A percentile compares a stretch with the other conserved stretches of the same genome.
Conservation (phyloP, 1,140 invertebrate genomes). For the Macrocentrus cingulum region DNA sequence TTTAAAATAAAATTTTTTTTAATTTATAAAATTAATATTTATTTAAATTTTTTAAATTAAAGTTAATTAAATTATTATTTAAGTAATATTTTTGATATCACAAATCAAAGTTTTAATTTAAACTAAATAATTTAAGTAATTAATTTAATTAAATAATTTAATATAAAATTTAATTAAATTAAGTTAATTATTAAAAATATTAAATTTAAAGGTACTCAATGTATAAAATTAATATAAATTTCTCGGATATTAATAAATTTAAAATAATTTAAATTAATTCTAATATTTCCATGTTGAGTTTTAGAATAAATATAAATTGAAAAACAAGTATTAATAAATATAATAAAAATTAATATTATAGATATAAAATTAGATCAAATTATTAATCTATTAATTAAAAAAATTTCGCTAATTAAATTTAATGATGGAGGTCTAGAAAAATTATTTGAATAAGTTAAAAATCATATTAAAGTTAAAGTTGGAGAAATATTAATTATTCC, state of each 20-base stretch:
- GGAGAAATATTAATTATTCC: slow-evolving; percentile 39
- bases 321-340: slow-evolving; percentile 39
- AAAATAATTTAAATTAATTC: slow-evolving; percentile 47
- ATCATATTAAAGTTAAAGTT: slow-evolving; percentile 62
- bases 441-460: slow-evolving; percentile 62
- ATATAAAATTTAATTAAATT: no score
- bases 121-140: no score
- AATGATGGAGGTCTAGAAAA: slow-evolving; percentile 44
- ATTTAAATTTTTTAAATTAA: slow-evolving; percentile 65
- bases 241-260: slow-evolving; percentile 53
- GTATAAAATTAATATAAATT: slow-evolving; percentile 63
- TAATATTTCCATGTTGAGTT: slow-evolving; percentile 62
- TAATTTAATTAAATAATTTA: no score
- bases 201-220: slow-evolving; percentile 62
- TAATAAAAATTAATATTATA: slow-evolving; percentile 45
- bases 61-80: no score
- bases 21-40: slow-evolving; percentile 57
- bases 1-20: slow-evolving; percentile 63
- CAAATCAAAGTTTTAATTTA: no score
- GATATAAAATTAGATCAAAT: slow-evolving; percentile 56
- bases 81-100: no score
- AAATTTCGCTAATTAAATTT: slow-evolving; percentile 60
- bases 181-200: slow-evolving; percentile 59
- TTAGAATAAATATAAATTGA: slow-evolving; percentile 57
- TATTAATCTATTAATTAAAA: slow-evolving; percentile 62